Base-by-base conservation (phyloP, 1,140 invertebrate genomes). In the Bombus fervidus region DNA sequence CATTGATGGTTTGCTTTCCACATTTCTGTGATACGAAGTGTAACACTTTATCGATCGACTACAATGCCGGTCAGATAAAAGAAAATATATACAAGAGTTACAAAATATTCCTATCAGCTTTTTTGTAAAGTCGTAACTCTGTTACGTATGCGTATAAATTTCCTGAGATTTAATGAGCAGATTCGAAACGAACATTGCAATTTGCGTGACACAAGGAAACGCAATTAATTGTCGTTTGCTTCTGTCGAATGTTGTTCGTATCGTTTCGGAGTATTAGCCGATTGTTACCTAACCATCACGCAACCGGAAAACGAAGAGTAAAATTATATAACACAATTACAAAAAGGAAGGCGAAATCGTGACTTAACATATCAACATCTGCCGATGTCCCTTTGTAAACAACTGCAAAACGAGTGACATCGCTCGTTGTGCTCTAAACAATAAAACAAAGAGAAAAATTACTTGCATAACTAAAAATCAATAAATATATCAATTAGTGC, bases 311-410 rank as follows among this genome's bases (percentile, higher is more conserved):
- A 72, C 76, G 69, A 59, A 47, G 76, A 71, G 37, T 31, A n/a
- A 15, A 62, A 85, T 85, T 85, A 62, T 43, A n/a, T 47, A 85
- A 85, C 25, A 18, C 41, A 15, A 85, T 80, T 62, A n/a, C 64
- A 41, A 68, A 85, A 78, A 72, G 53, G 37, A n/a, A 69, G 59
- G 4, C 37, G 37, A 34, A 71, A 69, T n/a, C 76, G 83, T 85
- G 76, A 80, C n/a, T 71, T n/a, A 80, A 80, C 34, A 12, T 34
- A 73, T 62, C 53, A 80, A 85, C 83, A 72, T 72, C 22, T 64
- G 34, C 25, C 13, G 15, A 18, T 41, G 43, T 66, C 37, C 43
- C 43, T 41, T 41, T n/a, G 57, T 25, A 71, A 85, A 64, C 34
- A 79, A 62, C 72, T 43, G 39, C 39, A 34, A 47, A 62, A 72